These are phyloP conservation scores for Erebia epiphron DNA, from an alignment of 2,888 invertebrate genomes.

Conservation along the genomic window DNA sequence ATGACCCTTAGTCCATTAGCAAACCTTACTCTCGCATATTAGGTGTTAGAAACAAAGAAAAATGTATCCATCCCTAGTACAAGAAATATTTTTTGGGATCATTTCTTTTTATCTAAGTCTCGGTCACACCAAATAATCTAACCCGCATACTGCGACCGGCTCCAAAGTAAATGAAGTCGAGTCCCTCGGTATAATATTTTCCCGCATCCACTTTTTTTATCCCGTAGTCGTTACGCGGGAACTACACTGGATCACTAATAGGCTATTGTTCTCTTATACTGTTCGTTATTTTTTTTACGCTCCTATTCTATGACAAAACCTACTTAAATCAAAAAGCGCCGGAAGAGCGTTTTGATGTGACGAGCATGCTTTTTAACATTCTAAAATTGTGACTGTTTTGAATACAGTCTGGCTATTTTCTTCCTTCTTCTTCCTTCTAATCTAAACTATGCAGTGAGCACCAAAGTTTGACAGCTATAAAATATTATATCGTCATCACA, in stretches of 20 bases:
- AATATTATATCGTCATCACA: too few species aligned
- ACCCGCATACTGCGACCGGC: conserved; percentile 28
- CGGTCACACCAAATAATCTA: conserved; percentile 15
- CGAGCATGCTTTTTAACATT: conserved; percentile 6
- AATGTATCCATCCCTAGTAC: not conserved
- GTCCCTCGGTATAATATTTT: conserved; percentile 27
- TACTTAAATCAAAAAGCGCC: conserved; percentile 14
- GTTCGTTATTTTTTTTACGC: conserved; percentile 30
- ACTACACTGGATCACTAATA: conserved; percentile 33
- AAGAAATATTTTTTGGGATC: not conserved
- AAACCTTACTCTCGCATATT: too few species aligned
- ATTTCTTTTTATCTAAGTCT: not conserved
- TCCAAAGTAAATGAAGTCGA: conserved; percentile 25
- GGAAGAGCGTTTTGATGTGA: conserved; percentile 5
- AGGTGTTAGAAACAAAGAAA: not conserved
- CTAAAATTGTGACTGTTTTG: conserved; percentile 2
- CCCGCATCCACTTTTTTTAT: conserved; percentile 37
- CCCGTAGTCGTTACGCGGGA: conserved; percentile 25
- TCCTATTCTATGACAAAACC: conserved; percentile 34
- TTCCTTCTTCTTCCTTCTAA: too few species aligned
- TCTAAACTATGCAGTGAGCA: too few species aligned
- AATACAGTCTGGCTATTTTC: not conserved
- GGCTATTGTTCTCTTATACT: conserved; percentile 35
- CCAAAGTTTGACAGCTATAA: too few species aligned
- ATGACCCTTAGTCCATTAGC: too few species aligned